These are phyloP conservation scores for Molossus molossus DNA, from an alignment of 2,797 vertebrate species.

Conservation along the genomic window DNA sequence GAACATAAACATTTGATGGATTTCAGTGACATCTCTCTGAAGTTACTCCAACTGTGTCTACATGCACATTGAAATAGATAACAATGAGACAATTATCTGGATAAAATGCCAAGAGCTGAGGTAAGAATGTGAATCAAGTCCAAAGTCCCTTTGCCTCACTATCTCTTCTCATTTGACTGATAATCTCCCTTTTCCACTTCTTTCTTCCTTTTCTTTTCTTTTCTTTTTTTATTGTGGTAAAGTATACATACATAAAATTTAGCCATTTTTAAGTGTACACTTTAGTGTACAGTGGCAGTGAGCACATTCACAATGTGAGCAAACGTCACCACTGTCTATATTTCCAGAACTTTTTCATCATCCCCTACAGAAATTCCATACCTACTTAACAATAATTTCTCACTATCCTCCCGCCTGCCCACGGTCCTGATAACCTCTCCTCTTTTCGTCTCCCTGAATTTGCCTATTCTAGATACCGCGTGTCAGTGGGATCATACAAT, in stretches of 20 bases:
- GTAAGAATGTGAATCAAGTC: constrained; percentile 35
- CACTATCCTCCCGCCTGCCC: too few relatives aligned
- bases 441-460: not conserved
- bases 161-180: constrained; percentile 13
- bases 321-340: not conserved
- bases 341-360: constrained; percentile 28
- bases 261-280: not conserved
- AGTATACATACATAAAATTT: not conserved
- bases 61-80: not conserved
- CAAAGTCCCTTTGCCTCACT: constrained; percentile 18
- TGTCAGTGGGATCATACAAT: not conserved
- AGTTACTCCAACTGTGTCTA: constrained; percentile 23
- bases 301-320: not conserved
- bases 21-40: constrained; percentile 35
- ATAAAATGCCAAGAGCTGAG: constrained; percentile 69
- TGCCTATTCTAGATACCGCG: not conserved
- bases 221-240: not conserved
- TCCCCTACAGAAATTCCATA: not conserved
- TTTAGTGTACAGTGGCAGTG: not conserved
- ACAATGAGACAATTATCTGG: not conserved
- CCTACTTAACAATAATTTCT: not conserved
- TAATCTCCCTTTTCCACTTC: constrained; percentile 41
- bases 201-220: not conserved
- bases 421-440: not conserved
- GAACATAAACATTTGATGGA: constrained; percentile 33